Percentiles rank a stretch among this genome's conserved stretches.
These are phyloP conservation scores for Umimayanthus kanabou DNA, from an alignment of 92 coral and sea anemone species.

Conservation along the genomic window DNA sequence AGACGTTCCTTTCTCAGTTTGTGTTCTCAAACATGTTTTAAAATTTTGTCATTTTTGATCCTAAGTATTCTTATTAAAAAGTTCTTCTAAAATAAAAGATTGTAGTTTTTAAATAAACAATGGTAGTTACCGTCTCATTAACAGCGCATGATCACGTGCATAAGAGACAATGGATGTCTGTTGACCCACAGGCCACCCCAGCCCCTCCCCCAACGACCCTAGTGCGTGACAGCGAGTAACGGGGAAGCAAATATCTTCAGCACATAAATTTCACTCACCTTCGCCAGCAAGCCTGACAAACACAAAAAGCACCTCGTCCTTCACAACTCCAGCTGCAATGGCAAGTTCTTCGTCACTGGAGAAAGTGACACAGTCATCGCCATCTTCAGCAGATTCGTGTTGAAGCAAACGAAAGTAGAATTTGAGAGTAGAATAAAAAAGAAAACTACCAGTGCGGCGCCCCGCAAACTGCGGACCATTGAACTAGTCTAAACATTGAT, in stretches of 20 bases:
- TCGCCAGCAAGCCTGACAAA: constrained; percentile 20
- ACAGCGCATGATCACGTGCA: not conserved
- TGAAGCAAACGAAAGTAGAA: not conserved
- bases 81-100: too few species aligned
- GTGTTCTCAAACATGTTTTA: too few species aligned
- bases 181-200: too few species aligned
- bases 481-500: too few species aligned
- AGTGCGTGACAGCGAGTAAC: not conserved
- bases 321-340: constrained; percentile 13
- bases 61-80: too few species aligned
- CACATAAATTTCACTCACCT: not conserved
- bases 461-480: too few species aligned
- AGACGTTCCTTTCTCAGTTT: too few species aligned
- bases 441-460: not conserved
- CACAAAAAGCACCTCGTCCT: constrained; percentile 19
- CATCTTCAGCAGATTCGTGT: constrained; percentile 24
- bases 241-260: not conserved
- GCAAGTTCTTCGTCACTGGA: constrained; percentile 61
- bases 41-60: too few species aligned
- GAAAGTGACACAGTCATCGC: constrained; percentile 49
- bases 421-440: too few species aligned
- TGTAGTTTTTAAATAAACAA: too few species aligned
- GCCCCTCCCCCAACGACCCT: not conserved
- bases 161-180: not conserved
- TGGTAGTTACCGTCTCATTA: too few species aligned